Evolutionary conservation across 2,888 invertebrate species (phyloP), one percentile per base, ranked within the genome.

Genomic region (Tetragnatha montana): DNA sequence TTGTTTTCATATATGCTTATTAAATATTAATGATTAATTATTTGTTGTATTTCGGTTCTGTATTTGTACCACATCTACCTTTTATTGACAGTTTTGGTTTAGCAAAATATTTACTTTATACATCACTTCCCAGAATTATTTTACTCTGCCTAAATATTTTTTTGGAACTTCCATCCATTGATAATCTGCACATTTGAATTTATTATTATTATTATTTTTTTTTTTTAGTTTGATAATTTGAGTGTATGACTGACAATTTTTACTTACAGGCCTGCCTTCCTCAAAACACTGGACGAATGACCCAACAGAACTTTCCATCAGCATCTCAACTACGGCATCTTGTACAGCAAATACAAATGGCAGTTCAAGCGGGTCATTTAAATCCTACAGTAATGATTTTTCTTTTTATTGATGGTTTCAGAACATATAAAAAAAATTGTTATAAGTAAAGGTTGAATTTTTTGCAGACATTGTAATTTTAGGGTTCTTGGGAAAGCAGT

Each of bases 311-410:
- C 50, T 81, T 91, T 93, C 97, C 97, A 69, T 97, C 97, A 91
- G 96, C 97, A 51, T 96, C 97, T 91, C 98, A 98, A 93, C 95
- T 98, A 91, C 96, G 97, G 83, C 96, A 97, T 96, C 95, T 98
- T 87, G 98, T 98, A 68, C 97, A 98, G 93, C 98, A 98, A 94
- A 98, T 98, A 92, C 98, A 98, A 93, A 96, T 97, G 95, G 98
- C 98, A 89, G 98, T 98, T 35, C 97, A 97, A 92, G 97, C 97
- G 90, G 98, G 98, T 50, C 98, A 98, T 94, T 95, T 98, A 92
- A 98, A 97, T 94, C 97, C 97, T 93, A 97, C 95, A 93, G 95
- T 94, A 92, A 90, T 89, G 10, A 60, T 35, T 35, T 35, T 35
- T 35, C 35, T 35, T 35, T 35, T 2, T 35, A 2, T 35, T 35